phyloP scores from a whole-genome alignment of 2,888 invertebrate species.

The Altica lythri region DNA sequence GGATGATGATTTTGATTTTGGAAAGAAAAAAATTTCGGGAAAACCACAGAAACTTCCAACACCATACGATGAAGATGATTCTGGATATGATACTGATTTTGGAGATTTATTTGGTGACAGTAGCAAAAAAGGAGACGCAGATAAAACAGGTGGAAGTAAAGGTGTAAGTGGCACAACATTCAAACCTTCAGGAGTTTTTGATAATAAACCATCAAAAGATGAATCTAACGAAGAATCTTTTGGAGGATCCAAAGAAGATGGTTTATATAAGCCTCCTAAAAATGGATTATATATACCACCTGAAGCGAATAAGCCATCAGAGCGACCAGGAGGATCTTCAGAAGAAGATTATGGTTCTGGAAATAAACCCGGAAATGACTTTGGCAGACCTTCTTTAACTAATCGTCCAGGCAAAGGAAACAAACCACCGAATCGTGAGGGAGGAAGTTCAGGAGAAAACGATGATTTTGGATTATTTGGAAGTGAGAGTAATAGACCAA shows the following conservation, averaged over 20 bases:
- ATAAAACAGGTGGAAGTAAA: background rate
- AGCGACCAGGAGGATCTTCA: slow-evolving; percentile 6
- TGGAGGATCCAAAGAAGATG: background rate
- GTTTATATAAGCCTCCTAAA: slow-evolving; percentile 14
- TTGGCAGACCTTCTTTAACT: background rate
- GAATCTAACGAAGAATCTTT: background rate
- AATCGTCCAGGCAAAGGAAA: background rate
- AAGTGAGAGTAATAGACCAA: slow-evolving; percentile 38
- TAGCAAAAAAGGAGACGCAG: slow-evolving; percentile 19
- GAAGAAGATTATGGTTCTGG: slow-evolving; percentile 22
- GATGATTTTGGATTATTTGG: slow-evolving; percentile 39
- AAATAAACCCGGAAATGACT: slow-evolving; percentile 11
- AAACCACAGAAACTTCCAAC: slow-evolving; percentile 12
- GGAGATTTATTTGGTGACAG: slow-evolving; percentile 41
- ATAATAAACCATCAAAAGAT: background rate
- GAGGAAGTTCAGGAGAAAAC: slow-evolving; percentile 23
- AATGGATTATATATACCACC: slow-evolving; percentile 7
- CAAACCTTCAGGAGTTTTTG: background rate
- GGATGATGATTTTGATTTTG: slow-evolving; percentile 1
- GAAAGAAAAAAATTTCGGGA: background rate
- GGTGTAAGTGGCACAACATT: background rate
- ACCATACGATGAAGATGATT: slow-evolving; percentile 12
- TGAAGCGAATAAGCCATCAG: background rate
- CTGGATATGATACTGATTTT: slow-evolving; percentile 27
- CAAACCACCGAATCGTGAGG: slow-evolving; percentile 18